Evolutionary conservation across 2,113 vertebrate species (phyloP), one percentile per base, ranked within the genome.

Genomic region (Genyomyrus donnyi): DNA sequence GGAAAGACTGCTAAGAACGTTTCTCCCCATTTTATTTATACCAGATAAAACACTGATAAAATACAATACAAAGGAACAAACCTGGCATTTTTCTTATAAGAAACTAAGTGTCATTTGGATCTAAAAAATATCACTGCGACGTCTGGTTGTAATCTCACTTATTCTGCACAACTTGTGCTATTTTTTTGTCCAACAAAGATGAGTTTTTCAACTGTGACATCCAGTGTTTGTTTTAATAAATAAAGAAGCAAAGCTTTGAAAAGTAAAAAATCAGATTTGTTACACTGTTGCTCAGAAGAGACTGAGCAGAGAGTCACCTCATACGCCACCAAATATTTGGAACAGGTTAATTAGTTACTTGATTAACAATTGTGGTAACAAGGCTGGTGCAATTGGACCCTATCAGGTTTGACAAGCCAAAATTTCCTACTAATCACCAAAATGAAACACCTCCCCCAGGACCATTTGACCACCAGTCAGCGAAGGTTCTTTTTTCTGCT

Each of bases 161-260:
- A 31, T 31, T 70, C 3, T 31, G n/a, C 10, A 31, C n/a, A 31
- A 70, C 3, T 31, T 70, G 62, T 70, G n/a, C n/a, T 27, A 27
- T 70, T 70, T 66, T 62, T 31, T 70, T 31, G 62, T 70, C n/a
- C 62, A 31, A 70, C 62, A 70, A 70, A 70, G 62, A 70, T 70
- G 62, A 70, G 62, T 70, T 70, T 70, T 13, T 31, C 10, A 70
- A 70, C 10, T 70, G 62, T 70, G 62, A 70, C 9, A 31, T 31
- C 62, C 62, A 70, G 62, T 70, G 62, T 70, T 70, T 70, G n/a
- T 70, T 70, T 70, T 70, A 70, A 70, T 70, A 70, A 70, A 70
- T 31, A 27, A 70, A 70, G 62, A 70, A 70, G 7, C 58, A n/a
- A 2, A n/a, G 10, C 10, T 11, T 27, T 66, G n/a, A 66, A 70